Percentiles rank a stretch among this genome's conserved stretches.
These are phyloP conservation scores for Bellardia pandia DNA, from an alignment of 2,888 invertebrate species.

Conservation along the genomic window DNA sequence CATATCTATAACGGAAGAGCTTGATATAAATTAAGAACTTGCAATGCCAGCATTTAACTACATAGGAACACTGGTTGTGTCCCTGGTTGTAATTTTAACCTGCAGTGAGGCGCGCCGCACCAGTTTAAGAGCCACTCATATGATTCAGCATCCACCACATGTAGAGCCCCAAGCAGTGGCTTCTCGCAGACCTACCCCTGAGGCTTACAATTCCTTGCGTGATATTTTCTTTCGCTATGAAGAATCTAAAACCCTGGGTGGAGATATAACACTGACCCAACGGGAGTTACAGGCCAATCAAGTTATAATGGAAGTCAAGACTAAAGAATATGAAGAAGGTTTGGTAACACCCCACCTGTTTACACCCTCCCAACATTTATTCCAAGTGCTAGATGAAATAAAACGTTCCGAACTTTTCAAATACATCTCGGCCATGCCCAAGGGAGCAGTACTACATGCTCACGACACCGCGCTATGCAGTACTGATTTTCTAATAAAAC, in stretches of 20 bases:
- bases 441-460: constrained; percentile 89
- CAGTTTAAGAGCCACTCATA: constrained; percentile 57
- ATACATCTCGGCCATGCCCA: constrained; percentile 89
- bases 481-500: constrained; percentile 86
- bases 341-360: constrained; percentile 86
- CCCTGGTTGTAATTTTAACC: background rate
- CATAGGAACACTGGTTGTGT: background rate
- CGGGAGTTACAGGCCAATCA: constrained; percentile 86
- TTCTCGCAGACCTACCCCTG: constrained; percentile 75
- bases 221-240: constrained; percentile 85
- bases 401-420: constrained; percentile 87
- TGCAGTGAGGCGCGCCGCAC: background rate
- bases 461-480: constrained; percentile 88
- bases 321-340: constrained; percentile 85
- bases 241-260: constrained; percentile 85
- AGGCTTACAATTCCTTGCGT: constrained; percentile 82
- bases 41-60: constrained; percentile 24
- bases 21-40: constrained; percentile 3
- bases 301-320: constrained; percentile 86
- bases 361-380: constrained; percentile 88
- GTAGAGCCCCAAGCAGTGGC: constrained; percentile 70
- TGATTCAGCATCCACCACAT: constrained; percentile 74
- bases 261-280: constrained; percentile 84
- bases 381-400: constrained; percentile 86
- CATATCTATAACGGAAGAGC: background rate